Percentiles rank a stretch among this genome's conserved stretches.
These are phyloP conservation scores for Falcunculus frontatus DNA, from an alignment of 2,113 vertebrate genomes.

Conservation along the genomic window DNA sequence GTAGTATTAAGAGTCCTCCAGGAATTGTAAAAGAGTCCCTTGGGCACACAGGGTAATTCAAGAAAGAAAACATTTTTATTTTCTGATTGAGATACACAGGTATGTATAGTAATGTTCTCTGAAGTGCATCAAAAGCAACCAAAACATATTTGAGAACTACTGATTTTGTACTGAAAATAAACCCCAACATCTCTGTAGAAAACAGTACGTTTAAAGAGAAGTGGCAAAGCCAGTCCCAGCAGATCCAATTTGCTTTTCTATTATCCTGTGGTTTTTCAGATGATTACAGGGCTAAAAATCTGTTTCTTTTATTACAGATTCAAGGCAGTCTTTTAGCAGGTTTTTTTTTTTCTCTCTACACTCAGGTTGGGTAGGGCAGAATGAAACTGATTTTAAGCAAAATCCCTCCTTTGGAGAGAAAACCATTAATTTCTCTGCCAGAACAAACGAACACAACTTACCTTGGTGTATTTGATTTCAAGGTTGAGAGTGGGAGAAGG, in stretches of 20 bases:
- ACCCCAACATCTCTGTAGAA: neutral
- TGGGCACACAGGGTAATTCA: neutral
- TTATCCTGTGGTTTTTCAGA: neutral
- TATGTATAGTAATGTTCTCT: neutral
- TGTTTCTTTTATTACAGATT: neutral
- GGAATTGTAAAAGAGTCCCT: neutral
- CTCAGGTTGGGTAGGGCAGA: neutral
- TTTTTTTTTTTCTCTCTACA: neutral
- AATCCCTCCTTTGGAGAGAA: neutral
- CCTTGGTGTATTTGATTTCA: constrained; percentile 97
- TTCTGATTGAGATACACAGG: neutral
- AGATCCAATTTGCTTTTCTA: neutral
- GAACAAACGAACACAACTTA: constrained; percentile 70
- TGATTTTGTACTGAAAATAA: neutral
- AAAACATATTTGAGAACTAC: neutral
- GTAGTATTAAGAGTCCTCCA: neutral
- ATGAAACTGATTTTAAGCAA: neutral
- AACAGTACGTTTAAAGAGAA: neutral
- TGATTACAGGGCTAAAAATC: neutral
- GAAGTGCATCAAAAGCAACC: neutral
- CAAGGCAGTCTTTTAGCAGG: neutral
- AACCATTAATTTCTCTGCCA: neutral
- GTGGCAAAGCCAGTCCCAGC: neutral
- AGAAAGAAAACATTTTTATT: neutral
- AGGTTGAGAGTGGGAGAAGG: constrained; percentile 92